phyloP scores from a whole-genome alignment of 2,888 invertebrate genomes.

The Mythimna pallens region DNA sequence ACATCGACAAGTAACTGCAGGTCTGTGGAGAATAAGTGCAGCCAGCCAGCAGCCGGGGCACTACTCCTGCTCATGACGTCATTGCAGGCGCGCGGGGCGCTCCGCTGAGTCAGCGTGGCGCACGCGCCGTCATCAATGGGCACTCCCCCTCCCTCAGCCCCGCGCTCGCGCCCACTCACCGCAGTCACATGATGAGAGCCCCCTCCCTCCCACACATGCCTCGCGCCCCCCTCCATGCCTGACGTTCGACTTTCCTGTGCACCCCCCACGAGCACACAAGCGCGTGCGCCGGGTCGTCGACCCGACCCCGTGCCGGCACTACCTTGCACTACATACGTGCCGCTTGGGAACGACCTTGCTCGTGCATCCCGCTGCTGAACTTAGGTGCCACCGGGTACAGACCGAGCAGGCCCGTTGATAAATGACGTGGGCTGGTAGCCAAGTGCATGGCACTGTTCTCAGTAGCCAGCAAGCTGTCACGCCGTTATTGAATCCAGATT shows the following conservation, averaged over 20 bases:
- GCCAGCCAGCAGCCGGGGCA: not conserved
- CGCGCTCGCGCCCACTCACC: conserved; percentile 52
- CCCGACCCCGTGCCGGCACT: conserved; percentile 36
- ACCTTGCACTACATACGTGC: conserved; percentile 34
- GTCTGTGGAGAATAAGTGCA: too few species aligned
- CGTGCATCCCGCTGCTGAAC: not conserved
- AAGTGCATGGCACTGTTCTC: not conserved
- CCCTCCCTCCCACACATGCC: conserved; percentile 52
- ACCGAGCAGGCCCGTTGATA: not conserved
- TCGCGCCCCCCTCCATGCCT: conserved; percentile 23
- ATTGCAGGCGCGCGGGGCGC: conserved; percentile 19
- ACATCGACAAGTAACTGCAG: not conserved
- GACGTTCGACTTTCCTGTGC: conserved; percentile 54
- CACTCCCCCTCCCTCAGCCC: conserved; percentile 42
- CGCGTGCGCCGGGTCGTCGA: conserved; percentile 55
- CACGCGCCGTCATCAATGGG: conserved; percentile 69
- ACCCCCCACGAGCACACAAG: conserved; percentile 30
- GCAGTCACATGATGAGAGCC: conserved; percentile 73
- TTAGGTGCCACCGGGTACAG: not conserved
- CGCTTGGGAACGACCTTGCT: conserved; percentile 51
- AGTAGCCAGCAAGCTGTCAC: conserved; percentile 3
- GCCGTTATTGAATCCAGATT: not conserved
- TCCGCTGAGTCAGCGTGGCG: conserved; percentile 57
- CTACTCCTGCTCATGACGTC: conserved; percentile 26
- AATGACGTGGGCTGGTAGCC: not conserved